phyloP scores from a whole-genome alignment of 2,888 invertebrate genomes.

The Chaetogeoica ovagalla region DNA sequence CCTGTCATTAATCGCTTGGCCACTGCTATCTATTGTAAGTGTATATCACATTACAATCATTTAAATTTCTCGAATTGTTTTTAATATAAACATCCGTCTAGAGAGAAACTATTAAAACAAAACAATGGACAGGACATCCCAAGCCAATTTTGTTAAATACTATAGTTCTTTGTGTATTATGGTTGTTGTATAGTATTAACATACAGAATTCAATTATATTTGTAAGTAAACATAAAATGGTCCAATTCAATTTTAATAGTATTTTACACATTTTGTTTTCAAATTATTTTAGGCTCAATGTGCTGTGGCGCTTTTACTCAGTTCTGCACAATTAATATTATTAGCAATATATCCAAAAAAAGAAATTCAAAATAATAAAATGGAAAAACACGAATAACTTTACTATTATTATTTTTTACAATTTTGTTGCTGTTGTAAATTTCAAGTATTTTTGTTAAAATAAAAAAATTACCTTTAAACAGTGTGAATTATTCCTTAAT shows the following conservation, averaged over 20 bases:
- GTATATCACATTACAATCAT: background rate
- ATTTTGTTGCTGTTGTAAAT: conserved; percentile 36
- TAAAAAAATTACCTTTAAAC: conserved; percentile 39
- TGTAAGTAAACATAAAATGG: background rate
- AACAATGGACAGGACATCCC: conserved; percentile 37
- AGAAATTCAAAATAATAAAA: background rate
- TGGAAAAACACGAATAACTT: conserved; percentile 30
- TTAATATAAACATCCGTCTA: background rate
- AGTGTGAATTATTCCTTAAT: conserved; percentile 15
- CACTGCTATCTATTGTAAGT: conserved; percentile 39
- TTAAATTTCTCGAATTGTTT: background rate
- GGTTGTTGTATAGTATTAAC: conserved; percentile 42
- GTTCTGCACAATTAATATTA: conserved; percentile 17
- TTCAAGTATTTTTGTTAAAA: conserved; percentile 33
- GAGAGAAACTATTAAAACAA: conserved; percentile 32
- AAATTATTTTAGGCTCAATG: conserved; percentile 40
- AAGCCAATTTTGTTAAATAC: conserved; percentile 36
- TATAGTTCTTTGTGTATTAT: conserved; percentile 35
- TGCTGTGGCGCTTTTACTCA: conserved; percentile 1
- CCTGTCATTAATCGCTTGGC: conserved; percentile 33
- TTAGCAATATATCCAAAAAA: conserved; percentile 8
- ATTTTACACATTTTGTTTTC: background rate
- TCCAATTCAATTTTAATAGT: background rate
- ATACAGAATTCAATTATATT: conserved; percentile 29
- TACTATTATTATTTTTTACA: conserved; percentile 17